Evolutionary conservation across 2,888 invertebrate species (phyloP).

Genomic region (Melitaea athalia): DNA sequence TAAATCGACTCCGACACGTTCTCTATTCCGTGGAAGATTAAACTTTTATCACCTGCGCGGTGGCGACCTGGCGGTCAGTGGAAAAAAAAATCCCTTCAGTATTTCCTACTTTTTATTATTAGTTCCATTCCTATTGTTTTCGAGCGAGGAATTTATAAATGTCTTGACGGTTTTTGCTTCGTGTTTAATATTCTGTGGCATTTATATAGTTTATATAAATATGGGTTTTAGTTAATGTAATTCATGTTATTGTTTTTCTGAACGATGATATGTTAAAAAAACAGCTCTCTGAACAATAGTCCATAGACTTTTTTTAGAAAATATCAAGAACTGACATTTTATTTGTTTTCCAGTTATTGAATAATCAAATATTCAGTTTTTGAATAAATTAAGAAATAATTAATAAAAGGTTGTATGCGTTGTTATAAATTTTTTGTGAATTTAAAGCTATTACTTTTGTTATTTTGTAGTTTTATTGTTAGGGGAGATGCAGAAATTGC

Average conservation of each 20-base stretch:
- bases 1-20: constrained; percentile 48
- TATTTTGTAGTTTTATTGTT: too few relatives aligned
- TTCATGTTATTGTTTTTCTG: background rate
- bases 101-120: background rate
- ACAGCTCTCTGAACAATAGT: background rate
- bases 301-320: background rate
- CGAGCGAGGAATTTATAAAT: constrained; percentile 3
- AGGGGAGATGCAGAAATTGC: too few relatives aligned
- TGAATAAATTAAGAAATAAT: background rate
- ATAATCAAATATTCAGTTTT: constrained; percentile 1
- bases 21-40: constrained; percentile 11
- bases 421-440: background rate
- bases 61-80: background rate
- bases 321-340: background rate
- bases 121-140: background rate
- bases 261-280: background rate
- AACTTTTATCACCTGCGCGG: constrained; percentile 8
- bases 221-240: background rate
- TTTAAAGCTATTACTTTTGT: background rate
- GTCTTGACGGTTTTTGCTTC: background rate
- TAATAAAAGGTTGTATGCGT: background rate
- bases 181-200: background rate
- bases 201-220: background rate
- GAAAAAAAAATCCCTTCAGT: background rate
- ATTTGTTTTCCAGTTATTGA: background rate